Base-by-base conservation (phyloP, 2,113 vertebrate genomes). In the Mus pahari region DNA sequence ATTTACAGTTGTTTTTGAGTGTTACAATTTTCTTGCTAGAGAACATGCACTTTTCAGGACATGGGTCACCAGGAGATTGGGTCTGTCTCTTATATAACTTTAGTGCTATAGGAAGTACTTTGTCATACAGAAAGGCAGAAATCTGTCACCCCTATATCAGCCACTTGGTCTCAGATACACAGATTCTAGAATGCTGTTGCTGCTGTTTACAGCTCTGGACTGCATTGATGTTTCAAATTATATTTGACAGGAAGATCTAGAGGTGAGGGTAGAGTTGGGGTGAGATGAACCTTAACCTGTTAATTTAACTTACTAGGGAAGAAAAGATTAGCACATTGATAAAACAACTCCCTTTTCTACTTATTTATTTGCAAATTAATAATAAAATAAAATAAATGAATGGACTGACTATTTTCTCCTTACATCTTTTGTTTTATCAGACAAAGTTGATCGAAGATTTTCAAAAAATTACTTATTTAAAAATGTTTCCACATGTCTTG, bases 291-390 rank as follows among this genome's bases (percentile, higher is more conserved):
- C 55, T 86, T 96, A 73, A 71, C 4, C 36, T 86, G 31, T 39
- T 39, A 60, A 26, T 17, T 9, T 89, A 60, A 48, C 26, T 68
- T 53, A 19, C 22, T 75, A 58, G n/a, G 90, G 66, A 92, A 71
- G 5, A 64, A 31, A 33, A 53, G 48, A 36, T 68, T 82, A 28
- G 2, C 84, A 58, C 89, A 14, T 68, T 36, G 66, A 55, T 5
- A 70, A 24, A 71, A 36, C 20, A 81, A 78, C 0, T 5, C 6
- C 1, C 74, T 11, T 83, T 64, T 70, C 20, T 55, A 28, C 77
- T 86, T 39, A 10, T 39, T 33, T 42, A 36, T 68, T 94, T 97
- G 33, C 5, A 92, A 82, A 86, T 89, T 94, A 77, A 88, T 33
- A 20, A 74, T 19, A 55, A 19, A 26, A 8, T 89, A 36, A 92